Evolutionary conservation across 1,140 invertebrate genomes (phyloP), one percentile per base, ranked within the genome.

Genomic region (Leptopilina boulardi): DNA sequence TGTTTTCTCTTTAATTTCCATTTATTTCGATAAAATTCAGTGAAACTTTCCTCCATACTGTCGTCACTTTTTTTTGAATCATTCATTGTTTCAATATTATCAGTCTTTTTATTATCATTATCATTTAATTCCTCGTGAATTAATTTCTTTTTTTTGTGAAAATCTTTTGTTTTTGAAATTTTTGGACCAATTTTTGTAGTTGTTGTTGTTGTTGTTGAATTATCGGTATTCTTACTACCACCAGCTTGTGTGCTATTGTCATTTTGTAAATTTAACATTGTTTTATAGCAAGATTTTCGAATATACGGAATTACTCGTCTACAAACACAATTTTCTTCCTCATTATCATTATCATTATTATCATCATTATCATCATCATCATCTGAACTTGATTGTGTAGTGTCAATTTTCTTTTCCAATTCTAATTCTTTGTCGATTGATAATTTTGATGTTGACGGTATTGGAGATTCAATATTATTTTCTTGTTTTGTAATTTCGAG

Each of bases 1-100:
- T 76, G 71, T 76, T 80, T 80, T 59, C 79, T 75, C 71, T 41
- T 77, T 11, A 76, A 73, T 70, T 80, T 80, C 76, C 76, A 77
- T 70, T 59, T 80, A 72, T 26, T 70, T 1, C 38, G 8, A 66
- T n/a, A 26, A 15, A 3, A 18, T 13, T 23, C 26, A 1, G 54
- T 15, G 4, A 66, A 66, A 66, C 8, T n/a, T 19, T 44, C 70
- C 18, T 13, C 56, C 6, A 8, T 75, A 15, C 18, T 70, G 18
- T 70, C 51, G 15, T 74, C 19, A 18, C 18, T 70, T n/a, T 56
- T 34, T 66, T 26, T 9, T 4, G n/a, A 13, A 3, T 21, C n/a
- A 15, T 75, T 30, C 10, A 21, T 0, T 74, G 3, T 26, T 21
- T 75, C 70, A 41, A 15, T 19, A 4, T 26, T 26, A 19, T 51